phyloP scores from a whole-genome alignment of 2,113 vertebrate genomes.

The Thymallus thymallus region DNA sequence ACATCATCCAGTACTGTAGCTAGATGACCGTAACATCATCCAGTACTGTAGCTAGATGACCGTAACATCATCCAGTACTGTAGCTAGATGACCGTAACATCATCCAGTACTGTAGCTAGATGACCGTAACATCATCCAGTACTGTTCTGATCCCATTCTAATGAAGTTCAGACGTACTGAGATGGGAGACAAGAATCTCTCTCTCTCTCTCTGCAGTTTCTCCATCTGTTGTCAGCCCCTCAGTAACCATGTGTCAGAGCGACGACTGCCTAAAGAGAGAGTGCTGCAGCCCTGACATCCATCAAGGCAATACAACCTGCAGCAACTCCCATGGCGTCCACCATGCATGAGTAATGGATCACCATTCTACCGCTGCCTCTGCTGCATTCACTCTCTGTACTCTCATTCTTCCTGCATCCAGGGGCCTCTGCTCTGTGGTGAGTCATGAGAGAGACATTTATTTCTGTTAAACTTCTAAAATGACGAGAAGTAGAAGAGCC shows the following conservation, averaged over 20 bases:
- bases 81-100: background rate
- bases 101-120: no score
- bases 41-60: background rate
- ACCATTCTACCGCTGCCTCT: slow-evolving; percentile 9
- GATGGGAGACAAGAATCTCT: background rate
- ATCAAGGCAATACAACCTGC: slow-evolving; percentile 60
- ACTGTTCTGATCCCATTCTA: background rate
- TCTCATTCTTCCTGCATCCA: slow-evolving; percentile 31
- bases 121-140: background rate
- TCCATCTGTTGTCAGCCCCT: slow-evolving; percentile 30
- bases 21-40: no score
- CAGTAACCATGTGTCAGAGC: slow-evolving; percentile 46
- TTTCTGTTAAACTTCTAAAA: slow-evolving; percentile 38
- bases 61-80: background rate
- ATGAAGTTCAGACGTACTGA: background rate
- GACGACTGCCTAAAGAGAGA: background rate
- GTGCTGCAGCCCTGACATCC: slow-evolving; percentile 33
- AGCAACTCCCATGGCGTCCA: slow-evolving; percentile 20
- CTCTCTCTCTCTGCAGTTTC: slow-evolving; percentile 25
- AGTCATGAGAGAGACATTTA: slow-evolving; percentile 29
- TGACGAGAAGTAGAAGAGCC: slow-evolving; percentile 28
- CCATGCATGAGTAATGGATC: slow-evolving; percentile 48
- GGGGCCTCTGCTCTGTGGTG: background rate
- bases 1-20: no score
- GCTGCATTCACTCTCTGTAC: slow-evolving; percentile 1